A percentile compares a stretch with the other conserved stretches of the same genome.
Conservation (phyloP, 2,797 vertebrate genomes). For the Sitta carolinensis region DNA sequence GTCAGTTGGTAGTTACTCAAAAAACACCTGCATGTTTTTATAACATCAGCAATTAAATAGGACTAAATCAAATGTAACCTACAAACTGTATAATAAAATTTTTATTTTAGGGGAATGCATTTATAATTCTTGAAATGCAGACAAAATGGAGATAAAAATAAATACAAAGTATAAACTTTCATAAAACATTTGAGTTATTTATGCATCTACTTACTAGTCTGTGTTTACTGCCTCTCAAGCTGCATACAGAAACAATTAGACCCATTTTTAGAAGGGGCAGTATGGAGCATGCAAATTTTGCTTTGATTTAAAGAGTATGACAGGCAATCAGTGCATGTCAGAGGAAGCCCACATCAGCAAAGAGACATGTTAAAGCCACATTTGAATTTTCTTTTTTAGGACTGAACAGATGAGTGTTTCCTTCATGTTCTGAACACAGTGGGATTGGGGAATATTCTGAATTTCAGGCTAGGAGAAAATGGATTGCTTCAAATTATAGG, state of each 20-base stretch:
- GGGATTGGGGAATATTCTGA: not conserved
- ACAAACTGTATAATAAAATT: not conserved
- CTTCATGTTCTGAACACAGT: not conserved
- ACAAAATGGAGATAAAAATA: slow-evolving; percentile 3
- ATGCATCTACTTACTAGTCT: not conserved
- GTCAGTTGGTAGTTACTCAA: not conserved
- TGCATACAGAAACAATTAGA: slow-evolving; percentile 27
- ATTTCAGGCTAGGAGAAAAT: not conserved
- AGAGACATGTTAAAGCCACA: not conserved
- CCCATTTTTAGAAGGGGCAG: not conserved
- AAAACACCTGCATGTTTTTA: no score
- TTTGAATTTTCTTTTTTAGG: slow-evolving; percentile 20
- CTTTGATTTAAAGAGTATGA: slow-evolving; percentile 51
- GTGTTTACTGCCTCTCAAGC: slow-evolving; percentile 8
- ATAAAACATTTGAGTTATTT: not conserved
- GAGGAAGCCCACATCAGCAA: slow-evolving; percentile 35
- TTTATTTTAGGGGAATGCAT: not conserved
- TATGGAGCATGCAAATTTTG: not conserved
- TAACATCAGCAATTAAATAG: not conserved
- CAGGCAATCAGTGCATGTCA: slow-evolving; percentile 15
- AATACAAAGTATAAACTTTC: not conserved
- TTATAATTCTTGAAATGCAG: not conserved
- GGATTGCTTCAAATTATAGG: not conserved
- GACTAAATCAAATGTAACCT: not conserved
- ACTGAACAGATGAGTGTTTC: not conserved